Base-by-base conservation (phyloP, 2,888 invertebrate species). In the Cerastis rubricosa region DNA sequence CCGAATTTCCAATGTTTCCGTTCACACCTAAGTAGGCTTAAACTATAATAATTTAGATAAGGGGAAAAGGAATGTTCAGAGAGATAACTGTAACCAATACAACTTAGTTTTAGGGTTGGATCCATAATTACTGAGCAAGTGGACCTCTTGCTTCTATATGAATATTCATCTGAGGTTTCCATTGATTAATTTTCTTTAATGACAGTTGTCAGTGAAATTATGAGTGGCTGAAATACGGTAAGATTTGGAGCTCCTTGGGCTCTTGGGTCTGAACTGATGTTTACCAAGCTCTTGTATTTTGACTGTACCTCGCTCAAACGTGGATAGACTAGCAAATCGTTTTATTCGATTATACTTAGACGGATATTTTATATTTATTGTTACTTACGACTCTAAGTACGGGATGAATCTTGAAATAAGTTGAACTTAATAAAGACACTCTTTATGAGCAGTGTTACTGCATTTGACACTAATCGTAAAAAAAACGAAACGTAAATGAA, bases 311-410 rank as follows among this genome's bases (percentile, higher is more conserved):
- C 76, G 40, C 61, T 63, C 65, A 84, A 84, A 80, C 72, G 84
- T 87, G 86, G 75, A 67, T 70, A 71, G 81, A 85, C 77, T 87
- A 72, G 72, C 81, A 79, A 85, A 71, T 74, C 64, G 57, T 74
- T 77, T 70, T 59, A 81, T 78, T 74, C 66, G 80, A 87, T 79
- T 79, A 65, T 71, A 76, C 57, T 70, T 61, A 76, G 35, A 75
- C 64, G 29, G 59, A 75, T 83, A 85, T 77, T 85, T 71, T 76
- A 76, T 76, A 35, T 72, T 80, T 80, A 83, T 67, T 72, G 74
- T 80, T 83, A 77, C 73, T 68, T 83, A 80, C 66, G 63, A 66
- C 61, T 71, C 11, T 25, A 59, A 70, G 63, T 54, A 71, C 29
- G 29, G 43, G 17, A 70, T 66, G 71, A 66, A 74, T 74, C 54